phyloP scores from a whole-genome alignment of 2,113 vertebrate genomes.

The Ancistrus triradiatus region DNA sequence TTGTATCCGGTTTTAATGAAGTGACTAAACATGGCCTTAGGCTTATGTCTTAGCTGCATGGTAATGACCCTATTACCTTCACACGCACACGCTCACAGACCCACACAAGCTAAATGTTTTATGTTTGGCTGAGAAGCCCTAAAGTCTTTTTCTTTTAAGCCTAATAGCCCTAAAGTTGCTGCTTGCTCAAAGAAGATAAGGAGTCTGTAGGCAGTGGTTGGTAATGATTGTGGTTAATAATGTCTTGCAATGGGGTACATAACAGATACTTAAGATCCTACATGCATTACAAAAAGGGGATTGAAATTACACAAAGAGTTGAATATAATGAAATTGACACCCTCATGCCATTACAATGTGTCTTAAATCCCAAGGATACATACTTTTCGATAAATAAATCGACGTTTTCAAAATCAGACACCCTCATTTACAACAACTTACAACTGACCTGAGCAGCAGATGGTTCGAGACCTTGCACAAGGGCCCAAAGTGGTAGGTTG shows the following conservation, averaged over 20 bases:
- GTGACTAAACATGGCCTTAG: slow-evolving; percentile 58
- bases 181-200: slow-evolving; percentile 40
- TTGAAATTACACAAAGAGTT: neutral
- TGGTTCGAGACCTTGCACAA: too few relatives aligned
- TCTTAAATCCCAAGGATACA: too few relatives aligned
- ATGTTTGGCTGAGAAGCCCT: slow-evolving; percentile 37
- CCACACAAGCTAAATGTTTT: slow-evolving; percentile 38
- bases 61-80: slow-evolving; percentile 57
- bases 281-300: neutral
- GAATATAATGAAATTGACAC: too few relatives aligned
- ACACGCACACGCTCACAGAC: neutral
- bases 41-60: slow-evolving; percentile 52
- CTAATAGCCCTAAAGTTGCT: slow-evolving; percentile 46
- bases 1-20: slow-evolving; percentile 65
- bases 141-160: slow-evolving; percentile 38
- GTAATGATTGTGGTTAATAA: too few relatives aligned
- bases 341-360: too few relatives aligned
- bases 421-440: too few relatives aligned
- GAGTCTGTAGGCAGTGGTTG: slow-evolving; percentile 37
- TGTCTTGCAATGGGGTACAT: slow-evolving; percentile 1
- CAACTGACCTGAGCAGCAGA: too few relatives aligned
- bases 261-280: slow-evolving; percentile 17
- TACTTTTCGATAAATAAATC: too few relatives aligned
- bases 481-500: too few relatives aligned
- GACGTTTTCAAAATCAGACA: too few relatives aligned